Evolutionary conservation across 2,113 vertebrate genomes (phyloP), one percentile per base, ranked within the genome.

Genomic region (Struthio camelus): DNA sequence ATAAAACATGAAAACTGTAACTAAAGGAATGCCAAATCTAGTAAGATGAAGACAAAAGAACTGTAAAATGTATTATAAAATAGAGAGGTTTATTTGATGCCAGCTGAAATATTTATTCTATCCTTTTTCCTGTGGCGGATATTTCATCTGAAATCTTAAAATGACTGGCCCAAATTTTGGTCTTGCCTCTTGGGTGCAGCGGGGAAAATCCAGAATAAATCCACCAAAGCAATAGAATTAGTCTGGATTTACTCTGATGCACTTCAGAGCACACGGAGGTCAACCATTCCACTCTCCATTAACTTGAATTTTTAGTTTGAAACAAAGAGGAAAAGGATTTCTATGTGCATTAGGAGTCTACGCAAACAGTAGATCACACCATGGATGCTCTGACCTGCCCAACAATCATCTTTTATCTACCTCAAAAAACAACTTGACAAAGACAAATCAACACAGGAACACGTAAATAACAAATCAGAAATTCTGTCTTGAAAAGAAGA

Each of bases 121-220:
- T 30, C 18, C 28, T 71, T 91, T 91, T 61, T 72, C 36, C 65
- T 72, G 22, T 72, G 15, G 65, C 7, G 56, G 79, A 50, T 86
- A 58, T 88, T 90, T 94, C 76, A 93, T 5, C 8, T 44, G 27
- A 72, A 94, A 76, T 46, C 28, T n/a, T 56, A 61, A 36, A 82
- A 15, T 34, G 14, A 76, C n/a, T 61, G 58, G 23, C 38, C 14
- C 62, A 82, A 93, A 90, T 80, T 90, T 67, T 92, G 42, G 36
- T 77, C 38, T 87, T 85, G 38, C 62, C 75, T 87, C 44, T 61
- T 77, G 38, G 53, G 44, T 19, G 76, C 16, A 72, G 58, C 46
- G 66, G 14, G 51, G 42, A 80, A 95, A 96, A 94, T 28, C 66
- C 85, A 87, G 30, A 80, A 62, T 62, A 92, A 93, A 84, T 73